Evolutionary conservation across 2,113 vertebrate genomes (phyloP).

Genomic region (Atrichornis clamosus): DNA sequence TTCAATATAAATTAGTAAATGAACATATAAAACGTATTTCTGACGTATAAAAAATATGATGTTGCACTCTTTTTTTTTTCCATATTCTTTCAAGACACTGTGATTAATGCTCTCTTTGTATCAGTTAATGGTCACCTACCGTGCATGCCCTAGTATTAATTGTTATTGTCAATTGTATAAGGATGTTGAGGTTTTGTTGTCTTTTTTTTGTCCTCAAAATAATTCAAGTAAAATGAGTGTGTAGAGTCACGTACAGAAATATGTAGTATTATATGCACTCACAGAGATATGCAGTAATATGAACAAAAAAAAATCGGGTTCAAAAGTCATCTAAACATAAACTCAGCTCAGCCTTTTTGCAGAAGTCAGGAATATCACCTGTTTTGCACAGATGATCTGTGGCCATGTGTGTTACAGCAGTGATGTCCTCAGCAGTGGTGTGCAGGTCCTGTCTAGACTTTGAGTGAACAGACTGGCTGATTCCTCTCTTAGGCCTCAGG

Average conservation of each 20-base stretch:
- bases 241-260: background rate
- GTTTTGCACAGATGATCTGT: background rate
- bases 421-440: background rate
- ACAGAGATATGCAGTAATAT: background rate
- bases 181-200: fast-evolving
- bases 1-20: slow-evolving; percentile 41
- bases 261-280: background rate
- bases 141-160: background rate
- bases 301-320: background rate
- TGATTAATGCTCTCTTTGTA: background rate
- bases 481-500: background rate
- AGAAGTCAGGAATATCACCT: background rate
- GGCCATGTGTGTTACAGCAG: background rate
- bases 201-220: background rate
- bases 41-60: background rate
- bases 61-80: background rate
- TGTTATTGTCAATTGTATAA: background rate
- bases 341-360: background rate
- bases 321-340: background rate
- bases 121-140: background rate
- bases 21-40: too few relatives aligned
- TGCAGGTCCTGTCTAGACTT: background rate
- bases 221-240: background rate
- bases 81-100: background rate
- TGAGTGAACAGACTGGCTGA: background rate